Conservation (phyloP, 2,113 vertebrate genomes). For the Neotoma lepida region DNA sequence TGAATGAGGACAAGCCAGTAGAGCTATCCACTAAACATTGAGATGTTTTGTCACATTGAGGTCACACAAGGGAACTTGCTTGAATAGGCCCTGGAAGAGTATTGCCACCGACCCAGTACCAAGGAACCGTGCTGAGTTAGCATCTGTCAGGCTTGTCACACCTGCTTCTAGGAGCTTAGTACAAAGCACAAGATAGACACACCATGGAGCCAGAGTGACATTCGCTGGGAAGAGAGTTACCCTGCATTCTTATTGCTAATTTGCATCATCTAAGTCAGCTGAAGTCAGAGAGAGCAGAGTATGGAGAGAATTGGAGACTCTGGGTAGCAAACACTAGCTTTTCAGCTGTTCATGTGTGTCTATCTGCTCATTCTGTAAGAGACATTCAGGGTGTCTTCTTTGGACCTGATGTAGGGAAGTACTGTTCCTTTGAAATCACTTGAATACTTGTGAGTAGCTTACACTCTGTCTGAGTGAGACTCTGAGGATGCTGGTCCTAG, state of each 20-base stretch:
- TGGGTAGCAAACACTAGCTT: background rate
- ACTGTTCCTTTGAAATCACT: constrained; percentile 35
- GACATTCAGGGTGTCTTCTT: background rate
- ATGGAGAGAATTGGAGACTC: constrained; percentile 11
- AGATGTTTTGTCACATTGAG: background rate
- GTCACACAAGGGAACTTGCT: background rate
- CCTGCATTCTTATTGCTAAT: background rate
- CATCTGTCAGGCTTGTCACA: background rate
- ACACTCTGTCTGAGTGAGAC: background rate
- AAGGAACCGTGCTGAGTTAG: background rate
- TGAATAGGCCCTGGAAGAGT: background rate
- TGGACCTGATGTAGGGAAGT: background rate
- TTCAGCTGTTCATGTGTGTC: background rate
- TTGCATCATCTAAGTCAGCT: background rate
- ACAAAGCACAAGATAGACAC: background rate
- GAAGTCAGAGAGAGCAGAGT: background rate
- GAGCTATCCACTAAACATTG: background rate
- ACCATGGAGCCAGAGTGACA: background rate
- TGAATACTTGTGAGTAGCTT: background rate
- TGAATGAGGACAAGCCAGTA: background rate
- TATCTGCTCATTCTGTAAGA: background rate
- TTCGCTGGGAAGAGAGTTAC: background rate
- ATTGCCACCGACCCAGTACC: background rate
- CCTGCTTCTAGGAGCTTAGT: background rate
- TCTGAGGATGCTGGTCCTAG: background rate